Percentiles rank a stretch among this genome's conserved stretches.
These are phyloP conservation scores for Neopelma chrysocephalum DNA, from an alignment of 2,797 vertebrate species.

Conservation along the genomic window DNA sequence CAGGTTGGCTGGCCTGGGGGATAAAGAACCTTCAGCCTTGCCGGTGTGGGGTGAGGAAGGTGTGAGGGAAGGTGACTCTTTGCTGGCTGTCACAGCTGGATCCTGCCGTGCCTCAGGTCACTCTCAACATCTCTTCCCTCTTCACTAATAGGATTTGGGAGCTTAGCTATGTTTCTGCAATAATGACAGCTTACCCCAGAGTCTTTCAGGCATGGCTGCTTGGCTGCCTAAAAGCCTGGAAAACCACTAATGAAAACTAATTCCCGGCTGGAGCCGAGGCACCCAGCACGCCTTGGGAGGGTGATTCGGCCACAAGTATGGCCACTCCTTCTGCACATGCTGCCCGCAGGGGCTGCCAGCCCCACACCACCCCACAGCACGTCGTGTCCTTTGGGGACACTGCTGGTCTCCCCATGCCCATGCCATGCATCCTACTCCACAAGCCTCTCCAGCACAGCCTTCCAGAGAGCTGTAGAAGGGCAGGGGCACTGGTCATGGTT, in stretches of 20 bases:
- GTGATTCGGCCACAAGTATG: rapidly evolving
- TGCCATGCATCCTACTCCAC: neutral
- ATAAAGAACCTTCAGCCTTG: neutral
- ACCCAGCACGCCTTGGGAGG: neutral
- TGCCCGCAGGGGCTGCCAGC: neutral
- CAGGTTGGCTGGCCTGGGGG: rapidly evolving
- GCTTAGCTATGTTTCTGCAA: constrained; percentile 1
- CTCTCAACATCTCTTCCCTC: neutral
- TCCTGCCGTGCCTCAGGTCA: neutral
- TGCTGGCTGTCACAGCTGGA: neutral
- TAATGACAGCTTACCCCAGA: constrained; percentile 21
- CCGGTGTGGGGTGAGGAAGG: neutral
- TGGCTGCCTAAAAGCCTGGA: constrained; percentile 55
- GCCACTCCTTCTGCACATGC: neutral
- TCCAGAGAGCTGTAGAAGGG: neutral
- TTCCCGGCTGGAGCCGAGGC: rapidly evolving
- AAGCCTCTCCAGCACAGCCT: neutral
- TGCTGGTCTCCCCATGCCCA: rapidly evolving
- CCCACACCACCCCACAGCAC: rapidly evolving
- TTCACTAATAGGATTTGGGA: constrained; percentile 47
- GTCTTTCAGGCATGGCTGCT: constrained; percentile 35
- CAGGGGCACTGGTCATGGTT: rapidly evolving
- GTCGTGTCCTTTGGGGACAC: neutral
- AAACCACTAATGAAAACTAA: constrained; percentile 39
- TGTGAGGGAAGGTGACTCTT: neutral